Evolutionary conservation across 2,113 vertebrate species (phyloP), one percentile per base, ranked within the genome.

Genomic region (Hippopotamus amphibius): DNA sequence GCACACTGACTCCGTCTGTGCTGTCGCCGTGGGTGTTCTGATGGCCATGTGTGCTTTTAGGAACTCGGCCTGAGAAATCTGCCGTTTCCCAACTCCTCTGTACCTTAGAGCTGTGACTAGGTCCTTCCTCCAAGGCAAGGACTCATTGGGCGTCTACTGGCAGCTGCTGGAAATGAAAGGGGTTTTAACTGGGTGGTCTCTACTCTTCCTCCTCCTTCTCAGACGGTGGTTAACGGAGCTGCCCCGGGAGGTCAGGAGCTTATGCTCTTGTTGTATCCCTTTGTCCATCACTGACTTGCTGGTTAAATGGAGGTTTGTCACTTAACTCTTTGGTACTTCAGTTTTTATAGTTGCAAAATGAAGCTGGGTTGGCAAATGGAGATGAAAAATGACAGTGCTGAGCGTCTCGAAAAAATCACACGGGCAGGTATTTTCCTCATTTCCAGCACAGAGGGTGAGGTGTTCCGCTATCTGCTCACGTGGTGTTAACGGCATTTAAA

Each of bases 281-380:
- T 71, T 74, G 82, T 61, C 59, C 37, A 92, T 28, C 37, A 59
- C 30, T 22, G 19, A 77, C n/a, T 71, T 53, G 57, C 48, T 68
- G 55, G n/a, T n/a, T 57, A 96, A 48, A 43, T 7, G 30, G n/a
- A 21, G 28, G 15, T 50, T 68, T 74, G 50, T 91, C 28, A 37
- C 91, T 68, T 69, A 87, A 74, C 63, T 46, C 93, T 77, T 55
- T 55, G 41, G 15, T 88, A 83, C 26, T 46, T 83, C 26, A 68
- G 37, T 65, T 96, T 94, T 79, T 72, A n/a, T 16, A 91, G 55
- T n/a, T 93, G 48, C 61, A 88, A 96, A 93, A 88, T 83, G 53
- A 90, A 79, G 72, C 41, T 72, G 65, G 88, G 53, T 33, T 94
- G 55, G 33, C 57, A 94, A 93, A 16, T 57, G 15, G 83, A 95